These are phyloP conservation scores for Aleiodes sp. DNA, from an alignment of 1,140 invertebrate species.

Conservation along the genomic window DNA sequence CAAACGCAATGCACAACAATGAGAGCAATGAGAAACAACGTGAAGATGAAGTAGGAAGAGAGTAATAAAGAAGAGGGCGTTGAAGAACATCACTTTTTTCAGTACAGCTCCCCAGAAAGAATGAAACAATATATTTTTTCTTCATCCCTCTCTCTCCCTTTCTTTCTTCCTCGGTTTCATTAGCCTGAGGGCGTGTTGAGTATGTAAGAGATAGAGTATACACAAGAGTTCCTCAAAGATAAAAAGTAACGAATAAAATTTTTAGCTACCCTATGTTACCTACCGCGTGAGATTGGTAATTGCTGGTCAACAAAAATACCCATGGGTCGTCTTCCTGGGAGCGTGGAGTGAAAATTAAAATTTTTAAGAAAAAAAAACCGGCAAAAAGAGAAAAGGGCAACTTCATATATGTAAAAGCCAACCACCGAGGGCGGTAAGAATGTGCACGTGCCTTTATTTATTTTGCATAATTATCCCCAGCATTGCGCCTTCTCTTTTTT, in stretches of 20 bases:
- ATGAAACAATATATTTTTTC: too few species aligned
- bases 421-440: slow-evolving; percentile 44
- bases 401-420: slow-evolving; percentile 1
- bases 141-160: too few species aligned
- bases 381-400: not conserved
- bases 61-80: too few species aligned
- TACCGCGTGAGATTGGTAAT: slow-evolving; percentile 48
- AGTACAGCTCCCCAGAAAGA: too few species aligned
- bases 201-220: slow-evolving; percentile 6
- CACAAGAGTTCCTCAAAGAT: slow-evolving; percentile 21
- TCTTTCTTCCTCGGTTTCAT: too few species aligned
- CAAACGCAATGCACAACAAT: too few species aligned
- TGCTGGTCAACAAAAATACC: slow-evolving; percentile 47
- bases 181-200: not conserved
- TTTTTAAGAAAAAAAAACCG: slow-evolving; percentile 22
- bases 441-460: slow-evolving; percentile 57
- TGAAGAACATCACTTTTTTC: too few species aligned
- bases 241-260: slow-evolving; percentile 38
- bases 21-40: too few species aligned
- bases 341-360: not conserved
- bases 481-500: slow-evolving; percentile 27
- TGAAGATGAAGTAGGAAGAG: too few species aligned
- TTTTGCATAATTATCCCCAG: slow-evolving; percentile 55
- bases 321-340: not conserved
- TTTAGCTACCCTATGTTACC: slow-evolving; percentile 39